phyloP scores from a whole-genome alignment of 1,140 invertebrate genomes.

The Trinorchestia longiramus region DNA sequence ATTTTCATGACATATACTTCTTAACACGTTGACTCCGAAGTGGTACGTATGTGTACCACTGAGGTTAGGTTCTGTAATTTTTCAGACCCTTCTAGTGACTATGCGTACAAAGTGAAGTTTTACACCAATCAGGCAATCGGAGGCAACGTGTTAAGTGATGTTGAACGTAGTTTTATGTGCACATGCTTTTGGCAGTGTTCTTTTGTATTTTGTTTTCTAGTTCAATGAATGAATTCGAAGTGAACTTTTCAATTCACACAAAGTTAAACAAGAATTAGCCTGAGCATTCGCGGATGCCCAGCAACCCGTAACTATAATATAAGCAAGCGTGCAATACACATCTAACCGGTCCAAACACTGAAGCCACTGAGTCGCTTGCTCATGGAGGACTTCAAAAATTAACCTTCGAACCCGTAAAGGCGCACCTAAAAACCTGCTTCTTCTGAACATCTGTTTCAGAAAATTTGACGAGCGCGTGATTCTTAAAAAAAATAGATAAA shows the following conservation, averaged over 20 bases:
- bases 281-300: not conserved
- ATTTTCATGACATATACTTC: not conserved
- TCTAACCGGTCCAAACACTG: not conserved
- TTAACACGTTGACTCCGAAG: no score
- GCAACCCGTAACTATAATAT: not conserved
- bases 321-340: not conserved
- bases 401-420: slow-evolving; percentile 20
- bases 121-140: no score
- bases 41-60: no score
- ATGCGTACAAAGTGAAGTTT: no score
- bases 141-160: no score
- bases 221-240: not conserved
- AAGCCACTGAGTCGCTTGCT: not conserved
- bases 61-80: no score
- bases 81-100: no score
- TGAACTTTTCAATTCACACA: not conserved
- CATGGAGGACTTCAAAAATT: not conserved
- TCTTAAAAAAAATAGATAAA: no score
- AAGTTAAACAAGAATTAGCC: not conserved
- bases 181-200: not conserved
- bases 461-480: not conserved
- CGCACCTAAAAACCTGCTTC: slow-evolving; percentile 11
- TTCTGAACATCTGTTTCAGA: not conserved
- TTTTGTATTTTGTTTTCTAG: not conserved
- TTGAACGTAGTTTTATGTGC: not conserved